Evolutionary conservation across 2,888 invertebrate genomes (phyloP).

Genomic region (Dicycla oo): DNA sequence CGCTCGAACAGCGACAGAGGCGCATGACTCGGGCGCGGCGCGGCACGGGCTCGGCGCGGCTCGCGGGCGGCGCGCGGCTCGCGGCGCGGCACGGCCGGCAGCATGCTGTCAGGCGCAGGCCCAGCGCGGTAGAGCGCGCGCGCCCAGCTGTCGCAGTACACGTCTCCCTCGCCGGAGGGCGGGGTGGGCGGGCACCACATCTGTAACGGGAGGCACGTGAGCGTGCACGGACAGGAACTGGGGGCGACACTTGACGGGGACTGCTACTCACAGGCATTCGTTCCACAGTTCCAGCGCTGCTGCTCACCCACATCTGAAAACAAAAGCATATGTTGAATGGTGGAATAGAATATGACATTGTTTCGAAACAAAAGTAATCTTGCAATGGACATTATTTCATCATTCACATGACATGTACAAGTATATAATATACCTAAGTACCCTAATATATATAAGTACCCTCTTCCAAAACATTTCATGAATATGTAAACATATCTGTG

Average conservation of each 20-base stretch:
- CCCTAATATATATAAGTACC: no score
- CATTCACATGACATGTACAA: no score
- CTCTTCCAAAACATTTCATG: no score
- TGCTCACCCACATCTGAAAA: constrained; percentile 95
- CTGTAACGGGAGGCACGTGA: constrained; percentile 85
- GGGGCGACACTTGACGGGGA: no score
- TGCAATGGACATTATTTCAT: no score
- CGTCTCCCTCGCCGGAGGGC: constrained; percentile 97
- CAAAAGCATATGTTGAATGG: neutral
- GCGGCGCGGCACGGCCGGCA: constrained; percentile 91
- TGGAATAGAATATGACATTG: neutral
- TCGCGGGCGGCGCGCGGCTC: constrained; percentile 90
- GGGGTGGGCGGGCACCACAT: constrained; percentile 99
- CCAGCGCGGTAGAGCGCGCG: constrained; percentile 95
- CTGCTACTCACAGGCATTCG: constrained; percentile 96
- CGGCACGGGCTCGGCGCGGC: constrained; percentile 94
- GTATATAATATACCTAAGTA: no score
- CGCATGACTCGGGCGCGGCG: constrained; percentile 90
- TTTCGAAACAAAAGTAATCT: neutral
- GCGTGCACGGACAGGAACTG: neutral
- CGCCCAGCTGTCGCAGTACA: constrained; percentile 96
- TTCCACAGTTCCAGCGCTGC: constrained; percentile 91
- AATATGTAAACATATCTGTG: no score
- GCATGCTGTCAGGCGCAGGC: constrained; percentile 94
- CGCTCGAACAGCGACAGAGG: constrained; percentile 94